phyloP scores from a whole-genome alignment of 2,888 invertebrate species.

The Trichogramma dendrolimi region DNA sequence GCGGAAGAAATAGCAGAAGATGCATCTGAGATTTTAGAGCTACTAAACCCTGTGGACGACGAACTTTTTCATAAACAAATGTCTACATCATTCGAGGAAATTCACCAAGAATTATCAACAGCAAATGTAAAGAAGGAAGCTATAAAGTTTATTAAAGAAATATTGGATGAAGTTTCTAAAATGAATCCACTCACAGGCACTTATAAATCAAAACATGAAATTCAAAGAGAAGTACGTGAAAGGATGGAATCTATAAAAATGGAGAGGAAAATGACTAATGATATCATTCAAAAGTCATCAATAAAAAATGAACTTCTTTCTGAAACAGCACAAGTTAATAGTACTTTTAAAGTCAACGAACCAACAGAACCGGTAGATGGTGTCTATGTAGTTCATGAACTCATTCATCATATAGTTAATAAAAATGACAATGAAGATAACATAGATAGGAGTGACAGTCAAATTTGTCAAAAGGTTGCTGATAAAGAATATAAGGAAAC shows the following conservation, averaged over 20 bases:
- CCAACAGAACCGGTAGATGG: slow-evolving; percentile 16
- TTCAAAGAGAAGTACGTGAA: neutral
- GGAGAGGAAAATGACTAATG: neutral
- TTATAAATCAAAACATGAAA: too few species aligned
- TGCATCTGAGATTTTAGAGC: slow-evolving; percentile 40
- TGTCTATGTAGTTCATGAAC: slow-evolving; percentile 38
- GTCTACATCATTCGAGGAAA: slow-evolving; percentile 41
- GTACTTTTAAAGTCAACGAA: too few species aligned
- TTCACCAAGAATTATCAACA: slow-evolving; percentile 41
- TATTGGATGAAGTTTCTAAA: slow-evolving; percentile 32
- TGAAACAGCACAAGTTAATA: too few species aligned
- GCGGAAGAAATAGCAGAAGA: slow-evolving; percentile 17
- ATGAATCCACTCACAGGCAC: slow-evolving; percentile 19
- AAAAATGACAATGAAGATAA: slow-evolving; percentile 29
- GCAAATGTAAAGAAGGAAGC: slow-evolving; percentile 33
- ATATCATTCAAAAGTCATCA: neutral
- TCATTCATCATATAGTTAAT: slow-evolving; percentile 42
- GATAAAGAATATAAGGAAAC: slow-evolving; percentile 35
- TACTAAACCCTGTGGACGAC: slow-evolving; percentile 31
- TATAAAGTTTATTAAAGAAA: slow-evolving; percentile 37
- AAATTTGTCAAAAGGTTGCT: slow-evolving; percentile 17
- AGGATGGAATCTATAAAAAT: slow-evolving; percentile 17
- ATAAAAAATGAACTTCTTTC: too few species aligned
- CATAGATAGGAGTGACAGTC: slow-evolving; percentile 17
- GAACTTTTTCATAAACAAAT: slow-evolving; percentile 41